These are phyloP conservation scores for Penaeus monodon DNA, from an alignment of 2,888 invertebrate genomes.

Conservation along the genomic window DNA sequence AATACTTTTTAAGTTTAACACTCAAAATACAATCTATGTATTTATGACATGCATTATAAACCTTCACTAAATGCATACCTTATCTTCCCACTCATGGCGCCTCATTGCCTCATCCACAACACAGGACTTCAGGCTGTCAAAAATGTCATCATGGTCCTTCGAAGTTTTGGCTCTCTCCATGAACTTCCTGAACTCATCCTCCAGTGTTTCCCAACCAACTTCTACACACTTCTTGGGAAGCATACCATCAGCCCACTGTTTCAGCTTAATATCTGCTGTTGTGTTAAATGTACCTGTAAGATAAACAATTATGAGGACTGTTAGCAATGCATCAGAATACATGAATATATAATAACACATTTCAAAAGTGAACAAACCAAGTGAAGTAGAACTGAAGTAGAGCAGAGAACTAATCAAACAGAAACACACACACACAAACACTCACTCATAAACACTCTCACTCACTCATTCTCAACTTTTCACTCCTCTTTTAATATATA, in stretches of 20 bases:
- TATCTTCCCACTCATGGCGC: slow-evolving; percentile 93
- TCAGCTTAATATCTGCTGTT: slow-evolving; percentile 88
- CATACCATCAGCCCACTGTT: slow-evolving; percentile 94
- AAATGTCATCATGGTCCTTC: slow-evolving; percentile 87
- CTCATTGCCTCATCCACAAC: slow-evolving; percentile 89
- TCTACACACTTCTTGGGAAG: slow-evolving; percentile 88
- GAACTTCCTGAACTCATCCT: slow-evolving; percentile 63
- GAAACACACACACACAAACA: too few species aligned
- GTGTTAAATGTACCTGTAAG: slow-evolving; percentile 73
- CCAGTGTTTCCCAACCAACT: slow-evolving; percentile 86
- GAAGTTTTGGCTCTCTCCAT: slow-evolving; percentile 73
- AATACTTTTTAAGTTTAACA: too few species aligned
- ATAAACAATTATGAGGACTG: background rate
- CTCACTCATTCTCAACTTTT: too few species aligned
- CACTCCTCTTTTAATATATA: too few species aligned
- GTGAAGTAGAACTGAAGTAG: too few species aligned
- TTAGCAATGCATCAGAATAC: too few species aligned
- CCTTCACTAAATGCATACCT: slow-evolving; percentile 73
- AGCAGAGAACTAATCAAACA: too few species aligned
- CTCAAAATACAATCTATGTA: background rate
- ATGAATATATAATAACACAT: too few species aligned
- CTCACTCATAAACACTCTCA: too few species aligned
- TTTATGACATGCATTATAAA: background rate
- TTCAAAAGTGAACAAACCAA: too few species aligned
- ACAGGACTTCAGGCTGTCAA: slow-evolving; percentile 87